Base-by-base conservation (phyloP, 2,113 vertebrate genomes). In the Antennarius striatus region DNA sequence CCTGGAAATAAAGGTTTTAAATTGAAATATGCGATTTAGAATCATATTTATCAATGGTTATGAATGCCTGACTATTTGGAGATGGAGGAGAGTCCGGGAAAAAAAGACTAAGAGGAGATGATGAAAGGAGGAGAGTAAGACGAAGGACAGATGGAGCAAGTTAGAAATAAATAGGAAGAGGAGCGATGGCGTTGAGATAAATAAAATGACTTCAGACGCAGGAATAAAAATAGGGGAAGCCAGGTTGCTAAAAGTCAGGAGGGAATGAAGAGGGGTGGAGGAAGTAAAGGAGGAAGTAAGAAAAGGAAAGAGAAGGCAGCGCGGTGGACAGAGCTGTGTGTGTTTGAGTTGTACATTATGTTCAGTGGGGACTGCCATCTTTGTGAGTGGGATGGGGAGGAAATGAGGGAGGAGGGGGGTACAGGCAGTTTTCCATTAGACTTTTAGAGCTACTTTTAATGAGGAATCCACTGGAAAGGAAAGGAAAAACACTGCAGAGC, bases 401-500 rank as follows among this genome's bases (percentile, higher is more conserved):
- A 36, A 53, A 28, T n/a, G 48, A 59, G 46, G 17, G 59, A 65
- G n/a, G 32, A 64, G 50, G 30, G 42, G 43, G 42, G 74, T 50
- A 40, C 53, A 55, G 68, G 72, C 70, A 62, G 16, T 72, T 66
- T 80, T 74, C 68, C 52, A 39, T 14, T 47, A 64, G 47, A 71
- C 73, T 78, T 82, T 79, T 69, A 78, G 72, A 68, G 42, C 22
- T 36, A 29, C 22, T 74, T 86, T 88, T 87, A 88, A 90, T 85
- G 81, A 88, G 81, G 71, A 81, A 83, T 75, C 56, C 22, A 22
- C 22, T 22, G 22, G 22, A 22, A 22, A 22, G 22, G 22, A 22
- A 22, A 22, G 22, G 22, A 22, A 22, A 22, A 22, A 22, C 22
- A 22, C 22, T 22, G 22, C 22, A 22, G 22, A 22, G 22, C 22